These are phyloP conservation scores for Cyphomyrus plagiostoma DNA, from an alignment of 2,113 vertebrate genomes.

Conservation along the genomic window DNA sequence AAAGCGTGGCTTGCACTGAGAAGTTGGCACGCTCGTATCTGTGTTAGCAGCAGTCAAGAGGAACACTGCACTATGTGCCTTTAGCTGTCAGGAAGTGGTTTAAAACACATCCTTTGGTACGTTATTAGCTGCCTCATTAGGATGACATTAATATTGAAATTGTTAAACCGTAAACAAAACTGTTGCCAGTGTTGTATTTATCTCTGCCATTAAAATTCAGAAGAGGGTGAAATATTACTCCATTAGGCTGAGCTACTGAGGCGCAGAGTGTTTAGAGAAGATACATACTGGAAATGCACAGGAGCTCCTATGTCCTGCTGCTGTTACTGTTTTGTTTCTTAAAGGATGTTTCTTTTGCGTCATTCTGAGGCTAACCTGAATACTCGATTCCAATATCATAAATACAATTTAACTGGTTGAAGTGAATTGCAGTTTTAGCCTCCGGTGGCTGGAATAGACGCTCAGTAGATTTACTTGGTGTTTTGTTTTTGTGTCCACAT, in stretches of 20 bases:
- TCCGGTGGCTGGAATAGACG: not conserved
- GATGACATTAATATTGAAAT: not conserved
- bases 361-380: not conserved
- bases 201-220: not conserved
- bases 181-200: not conserved
- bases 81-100: not conserved
- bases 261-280: not conserved
- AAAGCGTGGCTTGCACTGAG: not conserved
- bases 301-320: not conserved
- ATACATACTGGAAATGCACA: not conserved
- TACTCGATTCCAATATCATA: not conserved
- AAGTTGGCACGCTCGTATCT: not conserved
- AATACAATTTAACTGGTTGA: not conserved
- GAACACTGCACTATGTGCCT: not conserved
- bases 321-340: not conserved
- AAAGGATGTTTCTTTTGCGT: not conserved
- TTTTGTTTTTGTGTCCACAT: not conserved
- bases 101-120: not conserved
- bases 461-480: not conserved
- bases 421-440: not conserved
- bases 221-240: not conserved
- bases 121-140: not conserved
- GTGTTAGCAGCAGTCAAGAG: not conserved
- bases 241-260: not conserved
- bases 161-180: not conserved